phyloP scores from a whole-genome alignment of 2,113 vertebrate genomes.

The Epinephelus moara region DNA sequence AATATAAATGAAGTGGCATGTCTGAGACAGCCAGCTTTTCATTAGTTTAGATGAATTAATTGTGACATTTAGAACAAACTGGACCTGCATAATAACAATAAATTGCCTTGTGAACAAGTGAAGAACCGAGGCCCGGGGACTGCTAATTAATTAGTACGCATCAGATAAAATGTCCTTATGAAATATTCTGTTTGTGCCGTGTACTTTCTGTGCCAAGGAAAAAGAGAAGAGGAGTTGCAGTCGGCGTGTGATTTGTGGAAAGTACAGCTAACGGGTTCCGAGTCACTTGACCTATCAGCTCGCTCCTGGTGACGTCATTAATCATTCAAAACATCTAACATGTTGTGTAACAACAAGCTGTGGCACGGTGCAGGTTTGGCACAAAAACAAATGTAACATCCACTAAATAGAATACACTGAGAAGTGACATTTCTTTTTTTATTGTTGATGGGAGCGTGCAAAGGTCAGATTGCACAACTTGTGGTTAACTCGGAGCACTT shows the following conservation, averaged over 20 bases:
- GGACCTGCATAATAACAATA: conserved; percentile 59
- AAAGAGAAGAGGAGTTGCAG: conserved; percentile 38
- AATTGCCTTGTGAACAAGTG: conserved; percentile 50
- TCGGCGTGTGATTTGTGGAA: conserved; percentile 30
- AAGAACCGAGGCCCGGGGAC: conserved; percentile 24
- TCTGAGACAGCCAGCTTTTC: conserved; percentile 52
- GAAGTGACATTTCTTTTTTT: conserved; percentile 19
- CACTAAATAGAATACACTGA: neutral
- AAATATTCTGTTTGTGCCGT: conserved; percentile 32
- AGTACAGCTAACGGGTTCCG: conserved; percentile 32
- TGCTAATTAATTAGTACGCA: conserved; percentile 61
- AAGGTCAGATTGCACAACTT: conserved; percentile 41
- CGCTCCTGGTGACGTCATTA: conserved; percentile 4
- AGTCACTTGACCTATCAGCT: conserved; percentile 56
- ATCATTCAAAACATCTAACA: conserved; percentile 21
- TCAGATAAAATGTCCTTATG: conserved; percentile 47
- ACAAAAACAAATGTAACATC: neutral
- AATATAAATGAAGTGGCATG: conserved; percentile 51
- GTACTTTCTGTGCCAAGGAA: neutral
- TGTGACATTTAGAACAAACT: conserved; percentile 69
- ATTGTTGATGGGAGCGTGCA: neutral
- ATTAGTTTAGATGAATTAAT: conserved; percentile 65
- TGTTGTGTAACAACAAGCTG: neutral
- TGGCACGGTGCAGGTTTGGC: neutral
- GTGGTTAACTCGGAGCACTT: neutral